Evolutionary conservation across 2,113 vertebrate genomes (phyloP).

Genomic region (Leucoraja erinaceus): DNA sequence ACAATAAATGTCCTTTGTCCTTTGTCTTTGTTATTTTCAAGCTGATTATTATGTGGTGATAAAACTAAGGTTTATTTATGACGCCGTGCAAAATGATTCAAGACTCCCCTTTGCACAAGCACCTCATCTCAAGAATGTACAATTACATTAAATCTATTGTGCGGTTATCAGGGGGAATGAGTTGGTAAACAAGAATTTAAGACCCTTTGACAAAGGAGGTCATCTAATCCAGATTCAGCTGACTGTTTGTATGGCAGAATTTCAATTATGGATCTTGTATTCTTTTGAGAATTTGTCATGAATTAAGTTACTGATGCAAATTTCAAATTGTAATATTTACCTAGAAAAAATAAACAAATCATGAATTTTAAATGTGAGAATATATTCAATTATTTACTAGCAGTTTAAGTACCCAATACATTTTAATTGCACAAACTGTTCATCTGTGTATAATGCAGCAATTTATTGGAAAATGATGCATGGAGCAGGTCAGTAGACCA

Average conservation of each 20-base stretch:
- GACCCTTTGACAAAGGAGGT: not conserved
- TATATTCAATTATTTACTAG: not conserved
- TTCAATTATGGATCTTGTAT: not conserved
- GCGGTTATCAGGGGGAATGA: not conserved
- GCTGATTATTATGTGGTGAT: not conserved
- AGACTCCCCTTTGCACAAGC: not conserved
- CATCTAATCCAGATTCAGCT: not conserved
- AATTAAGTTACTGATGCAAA: not conserved
- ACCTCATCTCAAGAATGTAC: not conserved
- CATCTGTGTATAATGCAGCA: not conserved
- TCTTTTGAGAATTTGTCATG: not conserved
- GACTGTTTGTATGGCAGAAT: not conserved
- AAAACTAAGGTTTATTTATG: not conserved
- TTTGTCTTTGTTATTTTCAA: not conserved
- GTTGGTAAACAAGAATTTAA: not conserved
- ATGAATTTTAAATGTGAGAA: not conserved
- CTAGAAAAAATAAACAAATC: not conserved
- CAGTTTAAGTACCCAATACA: not conserved
- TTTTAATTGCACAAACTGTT: not conserved
- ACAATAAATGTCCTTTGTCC: no score
- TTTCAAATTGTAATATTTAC: not conserved
- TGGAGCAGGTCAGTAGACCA: not conserved
- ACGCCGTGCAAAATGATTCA: not conserved
- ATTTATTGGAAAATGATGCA: not conserved
- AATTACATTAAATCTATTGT: not conserved